Percentiles rank a stretch among this genome's conserved stretches.
Conservation (phyloP, 30 jellyfish, hydroid and myxozoan genomes). For the Rhopilema esculentum region DNA sequence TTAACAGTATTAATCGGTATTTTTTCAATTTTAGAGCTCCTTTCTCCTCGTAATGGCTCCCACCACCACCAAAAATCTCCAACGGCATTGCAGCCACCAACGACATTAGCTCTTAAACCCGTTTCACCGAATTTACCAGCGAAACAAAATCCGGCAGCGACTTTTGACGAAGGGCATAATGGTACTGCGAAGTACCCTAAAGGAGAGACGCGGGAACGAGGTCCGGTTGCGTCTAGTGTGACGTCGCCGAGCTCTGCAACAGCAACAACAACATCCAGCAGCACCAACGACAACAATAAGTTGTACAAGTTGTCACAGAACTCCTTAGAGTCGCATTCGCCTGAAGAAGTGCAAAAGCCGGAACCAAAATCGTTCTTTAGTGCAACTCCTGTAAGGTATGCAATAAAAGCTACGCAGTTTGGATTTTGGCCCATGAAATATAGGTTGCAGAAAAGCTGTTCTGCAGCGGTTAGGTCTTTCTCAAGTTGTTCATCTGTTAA, state of each 20-base stretch:
- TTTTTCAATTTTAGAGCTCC: neutral
- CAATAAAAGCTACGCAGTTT: neutral
- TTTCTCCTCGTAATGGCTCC: constrained; percentile 23
- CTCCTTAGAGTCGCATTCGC: constrained; percentile 77
- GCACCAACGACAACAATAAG: constrained; percentile 27
- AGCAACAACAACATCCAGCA: constrained; percentile 53
- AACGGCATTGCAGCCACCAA: constrained; percentile 47
- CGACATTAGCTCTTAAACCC: constrained; percentile 14
- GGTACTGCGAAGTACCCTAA: neutral
- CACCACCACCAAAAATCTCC: constrained; percentile 33
- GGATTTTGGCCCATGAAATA: too few species aligned
- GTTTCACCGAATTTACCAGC: constrained; percentile 8
- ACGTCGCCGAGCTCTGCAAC: constrained; percentile 72
- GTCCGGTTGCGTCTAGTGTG: neutral
- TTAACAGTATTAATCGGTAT: too few species aligned
- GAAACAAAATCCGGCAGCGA: neutral
- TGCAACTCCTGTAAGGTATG: constrained; percentile 83
- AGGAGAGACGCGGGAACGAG: neutral
- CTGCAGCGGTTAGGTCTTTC: neutral
- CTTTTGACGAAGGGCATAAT: constrained; percentile 7
- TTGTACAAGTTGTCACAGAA: constrained; percentile 64
- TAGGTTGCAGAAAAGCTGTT: neutral
- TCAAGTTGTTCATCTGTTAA: neutral
- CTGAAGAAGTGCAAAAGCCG: constrained; percentile 62
- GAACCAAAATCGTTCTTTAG: constrained; percentile 77